phyloP scores from a whole-genome alignment of 2,888 invertebrate species.

The Micoletzkya japonica region DNA sequence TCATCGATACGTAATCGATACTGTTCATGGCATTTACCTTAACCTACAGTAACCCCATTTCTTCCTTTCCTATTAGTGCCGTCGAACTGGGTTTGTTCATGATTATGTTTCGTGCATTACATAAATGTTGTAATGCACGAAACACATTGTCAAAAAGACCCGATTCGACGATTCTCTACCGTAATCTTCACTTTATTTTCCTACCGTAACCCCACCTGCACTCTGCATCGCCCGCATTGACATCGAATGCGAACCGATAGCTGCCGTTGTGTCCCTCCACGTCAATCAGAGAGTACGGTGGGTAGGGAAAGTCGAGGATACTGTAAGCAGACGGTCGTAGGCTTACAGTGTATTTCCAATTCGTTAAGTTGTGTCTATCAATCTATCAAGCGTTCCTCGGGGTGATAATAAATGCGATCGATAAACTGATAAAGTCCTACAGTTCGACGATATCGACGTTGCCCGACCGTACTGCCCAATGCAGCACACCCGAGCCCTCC shows the following conservation, averaged over 20 bases:
- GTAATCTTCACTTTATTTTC: neutral
- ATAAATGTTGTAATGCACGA: too few species aligned
- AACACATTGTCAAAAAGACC: too few species aligned
- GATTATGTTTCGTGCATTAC: too few species aligned
- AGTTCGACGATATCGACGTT: slow-evolving; percentile 46
- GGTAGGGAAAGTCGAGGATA: slow-evolving; percentile 80
- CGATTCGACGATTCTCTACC: neutral
- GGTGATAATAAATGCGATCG: too few species aligned
- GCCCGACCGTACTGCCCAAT: slow-evolving; percentile 58
- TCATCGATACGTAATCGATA: too few species aligned
- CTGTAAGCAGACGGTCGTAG: slow-evolving; percentile 58
- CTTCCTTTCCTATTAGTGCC: too few species aligned
- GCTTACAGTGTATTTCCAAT: neutral
- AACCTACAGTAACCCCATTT: slow-evolving; percentile 75
- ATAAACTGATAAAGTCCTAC: too few species aligned
- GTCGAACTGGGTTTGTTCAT: too few species aligned
- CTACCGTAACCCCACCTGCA: slow-evolving; percentile 32
- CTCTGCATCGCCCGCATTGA: slow-evolving; percentile 72
- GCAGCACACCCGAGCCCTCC: slow-evolving; percentile 53
- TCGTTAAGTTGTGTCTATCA: too few species aligned
- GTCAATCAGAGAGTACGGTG: slow-evolving; percentile 73
- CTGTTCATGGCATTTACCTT: too few species aligned
- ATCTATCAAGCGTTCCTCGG: too few species aligned
- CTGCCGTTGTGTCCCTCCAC: slow-evolving; percentile 74
- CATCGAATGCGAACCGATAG: slow-evolving; percentile 85